Percentiles rank a stretch among this genome's conserved stretches.
Evolutionary conservation across 2,113 vertebrate species (phyloP).

Genomic region (Corynorhinus townsendii): DNA sequence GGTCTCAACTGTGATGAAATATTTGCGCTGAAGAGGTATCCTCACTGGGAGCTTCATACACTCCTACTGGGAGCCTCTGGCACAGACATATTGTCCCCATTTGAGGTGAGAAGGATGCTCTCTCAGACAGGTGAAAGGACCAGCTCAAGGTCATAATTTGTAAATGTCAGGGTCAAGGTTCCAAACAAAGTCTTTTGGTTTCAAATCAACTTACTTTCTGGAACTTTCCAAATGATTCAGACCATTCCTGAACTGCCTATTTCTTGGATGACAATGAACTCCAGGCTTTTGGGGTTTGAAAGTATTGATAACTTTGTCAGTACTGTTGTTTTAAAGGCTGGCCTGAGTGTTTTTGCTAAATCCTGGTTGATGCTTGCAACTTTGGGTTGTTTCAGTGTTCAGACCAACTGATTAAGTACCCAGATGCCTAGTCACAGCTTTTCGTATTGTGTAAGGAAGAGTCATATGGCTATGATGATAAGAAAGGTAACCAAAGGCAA

Average conservation of each 20-base stretch:
- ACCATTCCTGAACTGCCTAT: slow-evolving; percentile 2
- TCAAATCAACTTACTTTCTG: background rate
- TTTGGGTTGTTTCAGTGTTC: background rate
- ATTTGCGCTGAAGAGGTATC: background rate
- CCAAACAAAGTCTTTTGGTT: background rate
- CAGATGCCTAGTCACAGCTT: background rate
- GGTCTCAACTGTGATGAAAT: background rate
- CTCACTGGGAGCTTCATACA: background rate
- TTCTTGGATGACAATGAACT: background rate
- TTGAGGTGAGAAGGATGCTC: background rate
- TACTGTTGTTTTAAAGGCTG: background rate
- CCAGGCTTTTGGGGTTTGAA: background rate
- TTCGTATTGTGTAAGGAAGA: background rate
- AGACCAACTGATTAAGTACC: background rate
- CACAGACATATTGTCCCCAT: background rate
- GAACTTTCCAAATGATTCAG: background rate
- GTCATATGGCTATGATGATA: background rate
- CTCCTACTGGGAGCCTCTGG: background rate
- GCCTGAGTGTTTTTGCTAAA: background rate
- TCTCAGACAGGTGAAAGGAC: background rate
- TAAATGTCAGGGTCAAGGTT: slow-evolving; percentile 37
- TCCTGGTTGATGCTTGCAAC: background rate
- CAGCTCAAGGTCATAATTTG: background rate
- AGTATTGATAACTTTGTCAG: background rate
- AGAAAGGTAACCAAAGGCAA: background rate